Conservation (phyloP, 2,797 vertebrate species). For the Rhinophrynus dorsalis region DNA sequence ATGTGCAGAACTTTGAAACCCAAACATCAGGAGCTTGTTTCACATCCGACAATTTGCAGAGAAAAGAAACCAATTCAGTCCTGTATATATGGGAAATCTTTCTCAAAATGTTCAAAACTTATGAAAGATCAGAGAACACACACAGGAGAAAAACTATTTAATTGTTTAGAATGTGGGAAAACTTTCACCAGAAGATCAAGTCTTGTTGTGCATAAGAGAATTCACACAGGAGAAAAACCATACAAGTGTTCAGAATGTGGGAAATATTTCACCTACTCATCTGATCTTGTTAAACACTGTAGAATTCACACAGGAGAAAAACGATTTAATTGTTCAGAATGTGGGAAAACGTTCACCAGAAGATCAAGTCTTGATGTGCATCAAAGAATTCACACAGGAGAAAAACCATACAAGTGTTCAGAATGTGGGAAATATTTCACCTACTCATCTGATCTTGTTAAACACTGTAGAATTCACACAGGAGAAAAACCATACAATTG, state of each 20-base stretch:
- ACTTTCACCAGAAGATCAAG: no score
- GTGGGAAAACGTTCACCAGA: constrained; percentile 28
- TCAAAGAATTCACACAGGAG: constrained; percentile 36
- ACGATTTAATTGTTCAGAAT: constrained; percentile 36
- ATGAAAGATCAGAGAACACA: no score
- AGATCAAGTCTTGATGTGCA: constrained; percentile 4
- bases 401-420: constrained; percentile 33
- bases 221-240: not conserved
- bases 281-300: not conserved
- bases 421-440: constrained; percentile 43
- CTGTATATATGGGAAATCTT: no score
- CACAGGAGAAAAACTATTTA: no score
- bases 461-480: constrained; percentile 43
- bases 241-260: not conserved
- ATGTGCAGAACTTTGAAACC: no score
- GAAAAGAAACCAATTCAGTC: no score
- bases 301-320: constrained; percentile 31
- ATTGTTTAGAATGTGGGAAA: no score
- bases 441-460: constrained; percentile 17
- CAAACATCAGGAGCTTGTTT: no score
- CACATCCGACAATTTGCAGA: no score
- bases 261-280: not conserved
- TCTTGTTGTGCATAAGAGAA: no score
- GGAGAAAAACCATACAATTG: constrained; percentile 20
- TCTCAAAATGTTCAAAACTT: no score